Evolutionary conservation across 2,113 vertebrate genomes (phyloP), one percentile per base, ranked within the genome.

Genomic region (Dicerorhinus sumatrensis): DNA sequence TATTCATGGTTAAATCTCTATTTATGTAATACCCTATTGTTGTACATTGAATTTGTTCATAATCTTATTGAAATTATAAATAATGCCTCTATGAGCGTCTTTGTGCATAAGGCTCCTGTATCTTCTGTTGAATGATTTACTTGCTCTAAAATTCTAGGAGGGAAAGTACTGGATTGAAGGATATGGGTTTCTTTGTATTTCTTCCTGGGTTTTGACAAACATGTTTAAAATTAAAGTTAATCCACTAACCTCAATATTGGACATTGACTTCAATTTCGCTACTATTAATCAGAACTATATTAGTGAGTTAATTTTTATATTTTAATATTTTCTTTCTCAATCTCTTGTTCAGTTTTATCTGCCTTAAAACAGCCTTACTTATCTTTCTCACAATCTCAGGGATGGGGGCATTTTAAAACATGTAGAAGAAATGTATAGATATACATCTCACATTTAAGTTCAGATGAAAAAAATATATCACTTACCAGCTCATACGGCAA

Each of bases 31-130:
- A 84, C 0, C 27, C 36, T 33, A 79, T 79, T 90, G 1, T 75
- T 94, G 17, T 11, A 79, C 80, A 33, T 51, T 77, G 42, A 91
- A 77, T 25, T 63, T 86, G 69, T 85, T 93, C 39, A 46, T 36
- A 80, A 65, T 83, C 83, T 93, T 86, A 63, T 27, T 62, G 31
- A 92, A 92, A 83, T 89, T 89, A 96, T 82, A 92, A 70, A 73
- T 69, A 95, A 94, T 54, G 6, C 7, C 36, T 86, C 81, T 39
- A 31, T 62, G 25, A 89, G n/a, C 10, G 16, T 83, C 48, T 90
- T 81, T 62, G 20, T 72, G 23, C 54, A 8, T 83, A 77, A 70
- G n/a, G 0, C 16, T 86, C 13, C 39, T 25, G 58, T 88, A 51
- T 72, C 39, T 72, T 92, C 76, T 82, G 33, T 36, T 60, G 33